Conservation (phyloP, 2,113 vertebrate genomes). For the Ammodytes marinus region DNA sequence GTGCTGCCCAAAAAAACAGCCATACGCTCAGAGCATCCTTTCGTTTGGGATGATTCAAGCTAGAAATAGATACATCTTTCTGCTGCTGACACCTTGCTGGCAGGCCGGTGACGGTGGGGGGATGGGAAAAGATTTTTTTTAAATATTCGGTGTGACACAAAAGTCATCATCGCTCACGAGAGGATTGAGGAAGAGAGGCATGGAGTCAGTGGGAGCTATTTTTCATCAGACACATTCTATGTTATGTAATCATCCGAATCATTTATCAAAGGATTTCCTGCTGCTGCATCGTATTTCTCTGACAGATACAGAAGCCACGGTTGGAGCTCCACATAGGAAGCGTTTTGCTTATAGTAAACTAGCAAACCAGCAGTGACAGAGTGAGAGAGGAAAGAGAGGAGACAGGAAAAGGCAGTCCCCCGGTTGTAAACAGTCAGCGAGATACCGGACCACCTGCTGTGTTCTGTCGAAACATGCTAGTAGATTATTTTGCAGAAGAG, state of each 20-base stretch:
- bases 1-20: neutral
- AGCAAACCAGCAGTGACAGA: neutral
- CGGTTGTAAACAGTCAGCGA: neutral
- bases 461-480: neutral
- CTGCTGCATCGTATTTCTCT: neutral
- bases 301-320: neutral
- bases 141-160: constrained; percentile 41
- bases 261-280: neutral
- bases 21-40: neutral
- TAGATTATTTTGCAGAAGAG: neutral
- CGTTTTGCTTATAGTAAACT: neutral
- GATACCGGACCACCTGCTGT: constrained; percentile 10
- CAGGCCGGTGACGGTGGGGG: neutral
- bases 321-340: neutral
- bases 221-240: neutral
- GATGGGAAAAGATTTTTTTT: neutral
- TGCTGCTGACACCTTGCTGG: constrained; percentile 20
- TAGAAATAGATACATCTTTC: constrained; percentile 25
- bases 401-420: neutral
- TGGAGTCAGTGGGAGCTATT: neutral
- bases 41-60: constrained; percentile 3
- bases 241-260: constrained; percentile 7
- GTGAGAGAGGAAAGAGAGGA: neutral
- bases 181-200: neutral
- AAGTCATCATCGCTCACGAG: constrained; percentile 40